Base-by-base conservation (phyloP, 2,113 vertebrate species). In the Nibea coibor region DNA sequence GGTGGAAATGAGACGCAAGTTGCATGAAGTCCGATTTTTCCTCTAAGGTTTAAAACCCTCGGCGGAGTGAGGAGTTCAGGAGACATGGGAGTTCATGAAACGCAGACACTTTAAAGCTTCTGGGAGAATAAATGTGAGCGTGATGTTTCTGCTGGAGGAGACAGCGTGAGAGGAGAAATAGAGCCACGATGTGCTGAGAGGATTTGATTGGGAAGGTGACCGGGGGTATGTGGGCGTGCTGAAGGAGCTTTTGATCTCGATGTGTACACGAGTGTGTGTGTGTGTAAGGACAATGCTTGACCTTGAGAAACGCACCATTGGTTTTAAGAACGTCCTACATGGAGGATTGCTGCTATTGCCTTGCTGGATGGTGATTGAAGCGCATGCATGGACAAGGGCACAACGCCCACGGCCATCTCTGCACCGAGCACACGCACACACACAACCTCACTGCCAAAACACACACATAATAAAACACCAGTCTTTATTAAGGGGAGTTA, bases 131-230 rank as follows among this genome's bases (percentile, higher is more conserved):
- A 69, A 78, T 72, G 59, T 22, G 45, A 67, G 65, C 1, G 35
- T 68, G 19, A 35, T 68, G 61, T 73, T 59, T 64, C 64, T 64
- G 62, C 76, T n/a, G 6, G 10, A 79, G 45, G 68, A 72, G 72
- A 22, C 16, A 24, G 15, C 9, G 43, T 75, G 64, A 42, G 75
- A 68, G 48, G 68, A 71, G 72, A 74, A 57, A 79, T 63, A 54
- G 67, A 76, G 75, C 65, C 8, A 14, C 9, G 43, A 59, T 65
- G 58, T 72, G 62, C 76, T 72, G 63, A 85, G 63, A 78, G 64
- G 74, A 64, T 80, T 81, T 90, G 88, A 89, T 87, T 86, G 74
- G 80, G 56, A 86, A 79, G 68, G 78, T 81, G 82, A 81, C 74
- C 20, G 15, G 5, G 81, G 61, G 57, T 76, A 15, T 69, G 84